Evolutionary conservation across 1,140 invertebrate species (phyloP).

Genomic region (Bombus difficillimus): DNA sequence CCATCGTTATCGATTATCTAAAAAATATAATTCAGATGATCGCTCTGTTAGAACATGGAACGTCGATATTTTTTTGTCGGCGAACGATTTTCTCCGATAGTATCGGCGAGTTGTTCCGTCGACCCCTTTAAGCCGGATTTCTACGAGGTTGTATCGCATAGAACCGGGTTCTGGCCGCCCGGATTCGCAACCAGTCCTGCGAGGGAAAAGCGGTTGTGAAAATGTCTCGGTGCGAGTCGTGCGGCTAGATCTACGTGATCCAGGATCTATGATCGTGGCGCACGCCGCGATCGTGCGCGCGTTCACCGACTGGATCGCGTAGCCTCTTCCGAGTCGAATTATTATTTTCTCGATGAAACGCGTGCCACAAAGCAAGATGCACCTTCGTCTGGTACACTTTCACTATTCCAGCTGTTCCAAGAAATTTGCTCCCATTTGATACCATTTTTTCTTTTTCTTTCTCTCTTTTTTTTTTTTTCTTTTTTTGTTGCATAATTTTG

Average conservation of each 20-base stretch:
- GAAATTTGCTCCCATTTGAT: not conserved
- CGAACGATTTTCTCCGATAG: conserved; percentile 35
- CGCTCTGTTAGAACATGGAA: no score
- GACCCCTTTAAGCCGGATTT: conserved; percentile 72
- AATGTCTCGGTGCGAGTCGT: conserved; percentile 62
- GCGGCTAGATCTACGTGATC: conserved; percentile 37
- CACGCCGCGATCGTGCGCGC: conserved; percentile 17
- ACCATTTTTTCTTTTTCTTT: not conserved
- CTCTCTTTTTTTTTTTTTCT: not conserved
- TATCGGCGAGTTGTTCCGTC: conserved; percentile 41
- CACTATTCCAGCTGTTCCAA: conserved; percentile 5
- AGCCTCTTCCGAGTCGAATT: conserved; percentile 37
- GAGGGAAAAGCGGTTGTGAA: conserved; percentile 78
- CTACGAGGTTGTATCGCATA: conserved; percentile 58
- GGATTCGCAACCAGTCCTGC: conserved; percentile 69
- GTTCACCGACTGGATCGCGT: not conserved
- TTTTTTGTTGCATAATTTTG: not conserved
- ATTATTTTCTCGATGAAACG: conserved; percentile 3
- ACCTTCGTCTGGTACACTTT: conserved; percentile 9
- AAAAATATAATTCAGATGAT: not conserved
- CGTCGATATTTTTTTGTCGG: not conserved
- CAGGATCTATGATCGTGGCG: conserved; percentile 45
- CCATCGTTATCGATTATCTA: not conserved
- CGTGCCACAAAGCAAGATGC: not conserved
- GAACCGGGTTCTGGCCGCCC: conserved; percentile 65